Conservation (phyloP, 2,113 vertebrate species). For the Pardalotus punctatus region DNA sequence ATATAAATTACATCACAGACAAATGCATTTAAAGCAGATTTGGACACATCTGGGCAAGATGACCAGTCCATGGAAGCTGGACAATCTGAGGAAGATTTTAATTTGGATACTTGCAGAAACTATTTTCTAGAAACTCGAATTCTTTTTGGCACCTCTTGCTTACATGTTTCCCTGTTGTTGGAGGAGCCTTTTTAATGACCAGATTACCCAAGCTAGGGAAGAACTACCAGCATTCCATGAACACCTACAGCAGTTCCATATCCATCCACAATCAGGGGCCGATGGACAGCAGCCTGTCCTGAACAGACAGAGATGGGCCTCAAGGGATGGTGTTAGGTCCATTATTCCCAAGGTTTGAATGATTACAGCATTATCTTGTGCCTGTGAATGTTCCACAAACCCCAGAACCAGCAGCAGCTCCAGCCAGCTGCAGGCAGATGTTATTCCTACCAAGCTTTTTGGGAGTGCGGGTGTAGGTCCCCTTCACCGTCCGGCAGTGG, state of each 20-base stretch:
- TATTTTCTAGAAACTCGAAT: conserved; percentile 83
- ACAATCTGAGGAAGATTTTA: conserved; percentile 51
- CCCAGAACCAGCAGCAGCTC: neutral
- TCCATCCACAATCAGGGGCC: neutral
- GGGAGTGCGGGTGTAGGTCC: conserved; percentile 89
- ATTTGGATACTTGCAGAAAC: conserved; percentile 90
- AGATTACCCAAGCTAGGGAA: neutral
- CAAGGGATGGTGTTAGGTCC: neutral
- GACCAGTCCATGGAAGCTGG: conserved; percentile 72
- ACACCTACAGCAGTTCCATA: neutral
- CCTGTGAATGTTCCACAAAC: neutral
- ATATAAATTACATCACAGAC: neutral
- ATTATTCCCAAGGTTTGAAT: neutral
- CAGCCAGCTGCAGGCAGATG: neutral
- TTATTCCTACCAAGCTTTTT: conserved; percentile 88
- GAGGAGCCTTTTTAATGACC: conserved; percentile 40
- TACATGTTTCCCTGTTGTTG: conserved; percentile 88
- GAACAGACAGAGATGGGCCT: neutral
- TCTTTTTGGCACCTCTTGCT: conserved; percentile 92
- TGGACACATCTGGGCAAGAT: neutral
- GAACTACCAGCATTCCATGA: neutral
- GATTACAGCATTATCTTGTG: accelerated
- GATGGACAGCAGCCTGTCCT: neutral
- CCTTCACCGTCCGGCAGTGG: conserved; percentile 94
- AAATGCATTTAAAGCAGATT: neutral